Percentiles rank a stretch among this genome's conserved stretches.
These are phyloP conservation scores for Notothenia rossii DNA, from an alignment of 2,113 vertebrate species.

Conservation along the genomic window DNA sequence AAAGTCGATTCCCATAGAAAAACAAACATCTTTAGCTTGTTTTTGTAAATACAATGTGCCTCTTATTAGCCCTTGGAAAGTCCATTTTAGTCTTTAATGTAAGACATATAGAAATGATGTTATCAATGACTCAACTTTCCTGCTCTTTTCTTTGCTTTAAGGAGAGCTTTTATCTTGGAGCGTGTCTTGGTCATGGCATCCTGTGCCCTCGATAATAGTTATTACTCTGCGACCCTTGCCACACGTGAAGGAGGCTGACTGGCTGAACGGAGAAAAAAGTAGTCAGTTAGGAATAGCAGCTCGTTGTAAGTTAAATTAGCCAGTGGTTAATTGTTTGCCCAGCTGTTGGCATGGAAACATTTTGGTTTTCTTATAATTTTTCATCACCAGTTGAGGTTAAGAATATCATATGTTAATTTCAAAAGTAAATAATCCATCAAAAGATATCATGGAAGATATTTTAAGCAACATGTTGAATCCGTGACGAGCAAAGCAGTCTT, in stretches of 20 bases:
- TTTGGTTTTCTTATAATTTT: neutral
- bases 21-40: neutral
- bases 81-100: neutral
- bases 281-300: neutral
- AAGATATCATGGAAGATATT: conserved; percentile 6
- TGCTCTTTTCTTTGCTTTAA: conserved; percentile 10
- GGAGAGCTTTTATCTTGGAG: conserved; percentile 10
- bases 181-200: conserved; percentile 14
- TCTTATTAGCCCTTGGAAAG: neutral
- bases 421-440: neutral
- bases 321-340: neutral
- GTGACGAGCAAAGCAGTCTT: conserved; percentile 12
- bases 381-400: neutral
- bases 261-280: neutral
- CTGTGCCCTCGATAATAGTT: conserved; percentile 20
- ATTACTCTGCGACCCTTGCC: conserved; percentile 19
- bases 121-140: neutral
- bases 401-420: neutral
- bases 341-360: neutral
- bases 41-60: neutral
- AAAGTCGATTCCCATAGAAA: neutral
- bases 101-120: neutral
- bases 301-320: neutral
- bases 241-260: neutral
- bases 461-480: neutral